Evolutionary conservation across 2,888 invertebrate species (phyloP).

Genomic region (Taenaris catops): DNA sequence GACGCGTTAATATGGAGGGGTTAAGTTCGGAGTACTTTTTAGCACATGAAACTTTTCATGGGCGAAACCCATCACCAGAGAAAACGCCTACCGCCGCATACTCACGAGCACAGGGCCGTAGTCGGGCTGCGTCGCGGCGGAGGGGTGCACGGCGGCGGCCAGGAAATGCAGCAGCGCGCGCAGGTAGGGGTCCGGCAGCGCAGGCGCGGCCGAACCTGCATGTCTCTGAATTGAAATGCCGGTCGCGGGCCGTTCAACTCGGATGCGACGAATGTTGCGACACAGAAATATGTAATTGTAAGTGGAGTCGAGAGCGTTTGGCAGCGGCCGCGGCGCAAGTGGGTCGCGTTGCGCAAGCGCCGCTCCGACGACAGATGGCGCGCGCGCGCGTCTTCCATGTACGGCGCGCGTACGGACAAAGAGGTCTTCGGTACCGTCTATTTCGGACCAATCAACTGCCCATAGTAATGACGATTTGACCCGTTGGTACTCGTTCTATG

Average conservation of each 20-base stretch:
- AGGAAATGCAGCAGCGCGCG: conserved; percentile 95
- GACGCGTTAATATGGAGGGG: no score
- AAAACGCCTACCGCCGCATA: no score
- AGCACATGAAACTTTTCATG: no score
- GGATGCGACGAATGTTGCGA: conserved; percentile 77
- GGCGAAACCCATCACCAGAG: no score
- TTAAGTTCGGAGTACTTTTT: no score
- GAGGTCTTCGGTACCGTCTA: no score
- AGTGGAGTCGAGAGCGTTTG: conserved; percentile 73
- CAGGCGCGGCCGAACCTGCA: conserved; percentile 70
- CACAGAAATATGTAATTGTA: conserved; percentile 77
- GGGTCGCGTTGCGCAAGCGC: conserved; percentile 74
- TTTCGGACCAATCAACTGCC: no score
- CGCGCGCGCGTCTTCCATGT: conserved; percentile 70
- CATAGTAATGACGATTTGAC: no score
- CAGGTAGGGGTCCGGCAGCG: conserved; percentile 90
- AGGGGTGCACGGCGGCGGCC: conserved; percentile 84
- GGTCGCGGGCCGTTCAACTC: conserved; percentile 79
- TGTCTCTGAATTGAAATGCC: no score
- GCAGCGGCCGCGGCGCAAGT: conserved; percentile 70
- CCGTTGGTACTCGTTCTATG: no score
- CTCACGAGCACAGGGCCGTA: conserved; percentile 42
- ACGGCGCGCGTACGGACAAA: no score
- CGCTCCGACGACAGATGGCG: conserved; percentile 70
- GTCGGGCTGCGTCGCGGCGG: conserved; percentile 57